Conservation (phyloP, 2,888 invertebrate species). For the Scrobipalpa atriplicella region DNA sequence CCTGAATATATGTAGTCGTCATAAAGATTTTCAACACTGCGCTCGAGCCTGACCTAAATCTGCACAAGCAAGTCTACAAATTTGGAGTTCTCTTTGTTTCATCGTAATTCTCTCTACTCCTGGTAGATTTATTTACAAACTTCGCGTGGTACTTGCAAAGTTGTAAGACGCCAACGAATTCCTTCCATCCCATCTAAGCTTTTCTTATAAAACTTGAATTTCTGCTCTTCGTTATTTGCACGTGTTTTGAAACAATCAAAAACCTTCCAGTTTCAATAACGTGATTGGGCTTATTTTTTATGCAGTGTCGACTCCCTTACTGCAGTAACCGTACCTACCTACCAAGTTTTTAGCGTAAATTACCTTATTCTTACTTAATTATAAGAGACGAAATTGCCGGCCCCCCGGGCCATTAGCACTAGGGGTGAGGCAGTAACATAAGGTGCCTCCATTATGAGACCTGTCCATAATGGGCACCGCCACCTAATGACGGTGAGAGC, state of each 20-base stretch:
- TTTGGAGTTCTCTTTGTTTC: neutral
- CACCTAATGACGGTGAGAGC: constrained; percentile 61
- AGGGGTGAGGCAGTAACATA: constrained; percentile 52
- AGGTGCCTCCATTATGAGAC: constrained; percentile 62
- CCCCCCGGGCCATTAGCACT: constrained; percentile 52
- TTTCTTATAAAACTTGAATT: constrained; percentile 11
- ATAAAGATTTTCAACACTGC: constrained; percentile 15
- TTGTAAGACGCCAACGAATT: constrained; percentile 17
- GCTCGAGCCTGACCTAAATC: neutral
- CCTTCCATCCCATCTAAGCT: constrained; percentile 15
- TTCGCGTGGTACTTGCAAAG: constrained; percentile 5
- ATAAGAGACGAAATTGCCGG: constrained; percentile 50
- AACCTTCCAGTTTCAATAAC: constrained; percentile 22
- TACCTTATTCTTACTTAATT: constrained; percentile 52
- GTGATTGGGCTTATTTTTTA: neutral
- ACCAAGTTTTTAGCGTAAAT: constrained; percentile 10
- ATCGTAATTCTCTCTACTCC: neutral
- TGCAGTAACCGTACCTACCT: neutral
- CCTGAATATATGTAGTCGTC: neutral
- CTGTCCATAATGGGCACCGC: constrained; percentile 58
- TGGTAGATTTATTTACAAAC: constrained; percentile 13
- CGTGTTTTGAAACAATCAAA: constrained; percentile 25
- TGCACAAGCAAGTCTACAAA: neutral
- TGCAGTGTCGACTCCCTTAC: neutral
- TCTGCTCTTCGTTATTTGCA: constrained; percentile 19